Evolutionary conservation across 2,113 vertebrate genomes (phyloP), one percentile per base, ranked within the genome.

Genomic region (Chitala chitala): DNA sequence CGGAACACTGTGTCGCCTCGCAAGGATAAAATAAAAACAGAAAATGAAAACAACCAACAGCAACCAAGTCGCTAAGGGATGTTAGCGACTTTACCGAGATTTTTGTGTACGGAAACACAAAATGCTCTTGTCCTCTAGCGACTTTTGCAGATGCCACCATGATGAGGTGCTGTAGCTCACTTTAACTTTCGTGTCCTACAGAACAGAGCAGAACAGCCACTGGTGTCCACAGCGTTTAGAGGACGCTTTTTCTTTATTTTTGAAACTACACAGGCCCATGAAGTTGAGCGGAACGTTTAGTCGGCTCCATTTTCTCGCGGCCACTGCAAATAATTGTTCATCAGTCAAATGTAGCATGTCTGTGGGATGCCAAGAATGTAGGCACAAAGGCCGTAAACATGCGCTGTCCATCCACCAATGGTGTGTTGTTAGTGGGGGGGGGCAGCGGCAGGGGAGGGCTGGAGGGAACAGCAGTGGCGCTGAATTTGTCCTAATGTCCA

Each of bases 401-500:
- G 82, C 36, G 22, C 76, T 71, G 77, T 85, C 85, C 84, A 82
- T 85, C 79, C 20, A 5, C 83, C 85, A 83, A 86, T 82, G 82
- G 76, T 82, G 76, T 76, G 50, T 81, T 66, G 77, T 82, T 84
- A 77, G 84, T 86, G 85, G 84, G 82, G 84, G 42, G 72, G 24
- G 29, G 38, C 15, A 63, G 59, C 59, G 33, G 31, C 40, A 22
- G 24, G 42, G 83, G 75, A 80, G 82, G 84, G 82, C n/a, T n/a
- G 81, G 83, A 84, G 85, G 29, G 44, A 63, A n/a, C 72, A 64
- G 85, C 77, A 79, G 84, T 84, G 82, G 81, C 78, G 81, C 86
- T 79, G 85, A 84, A 82, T 88, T 87, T 84, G 80, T 81, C 81
- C 82, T 89, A 87, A 90, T 88, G 88, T 82, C 82, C 84, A 80